Percentiles rank a stretch among this genome's conserved stretches.
Conservation (phyloP, 2,797 vertebrate genomes). For the Peromyscus melanophrys region DNA sequence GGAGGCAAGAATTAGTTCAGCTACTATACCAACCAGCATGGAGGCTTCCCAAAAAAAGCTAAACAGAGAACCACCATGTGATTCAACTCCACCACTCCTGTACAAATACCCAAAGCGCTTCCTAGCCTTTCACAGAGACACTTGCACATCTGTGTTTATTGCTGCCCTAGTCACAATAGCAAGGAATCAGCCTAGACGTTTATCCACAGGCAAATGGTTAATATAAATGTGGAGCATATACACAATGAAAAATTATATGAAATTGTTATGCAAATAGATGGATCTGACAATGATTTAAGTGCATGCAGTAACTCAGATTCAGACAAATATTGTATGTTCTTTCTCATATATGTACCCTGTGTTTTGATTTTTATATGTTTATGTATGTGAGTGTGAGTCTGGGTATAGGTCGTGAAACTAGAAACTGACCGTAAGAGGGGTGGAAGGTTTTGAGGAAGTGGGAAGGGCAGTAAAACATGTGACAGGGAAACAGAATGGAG, state of each 20-base stretch:
- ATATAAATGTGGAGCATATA: not conserved
- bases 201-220: not conserved
- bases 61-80: not conserved
- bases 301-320: not conserved
- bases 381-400: not conserved
- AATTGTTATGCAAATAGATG: not conserved
- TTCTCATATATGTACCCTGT: not conserved
- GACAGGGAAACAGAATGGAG: not conserved
- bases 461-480: no score
- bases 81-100: not conserved
- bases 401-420: not conserved
- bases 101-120: not conserved
- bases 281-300: not conserved
- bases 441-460: not conserved
- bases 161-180: not conserved
- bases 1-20: not conserved
- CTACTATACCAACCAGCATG: no score
- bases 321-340: not conserved
- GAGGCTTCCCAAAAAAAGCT: not conserved
- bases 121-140: not conserved
- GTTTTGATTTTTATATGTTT: not conserved
- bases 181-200: not conserved
- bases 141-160: not conserved
- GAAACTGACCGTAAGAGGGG: not conserved
- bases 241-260: not conserved